Base-by-base conservation (phyloP, 2,113 vertebrate genomes). In the Cromileptes altivelis region DNA sequence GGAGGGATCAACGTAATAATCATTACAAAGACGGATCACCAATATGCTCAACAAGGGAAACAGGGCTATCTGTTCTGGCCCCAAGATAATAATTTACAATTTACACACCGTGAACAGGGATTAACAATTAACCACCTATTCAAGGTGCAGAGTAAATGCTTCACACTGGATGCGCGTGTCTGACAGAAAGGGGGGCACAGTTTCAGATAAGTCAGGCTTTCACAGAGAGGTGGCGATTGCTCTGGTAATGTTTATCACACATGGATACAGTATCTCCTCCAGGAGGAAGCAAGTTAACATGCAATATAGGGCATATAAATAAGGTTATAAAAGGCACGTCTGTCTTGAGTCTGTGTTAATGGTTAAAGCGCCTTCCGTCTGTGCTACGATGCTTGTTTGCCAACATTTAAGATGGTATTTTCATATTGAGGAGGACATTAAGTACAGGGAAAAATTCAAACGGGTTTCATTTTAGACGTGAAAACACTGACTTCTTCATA, bases 111-210 rank as follows among this genome's bases (percentile, higher is more conserved):
- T 67, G 19, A 88, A 69, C 63, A 70, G 63, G 67, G 84, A 80
- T 92, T 93, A 93, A 93, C 75, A 88, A 89, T 92, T 92, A 91
- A 93, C 88, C 50, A 80, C 40, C 55, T 50, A 21, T 23, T 27
- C 67, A 65, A 25, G 56, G 42, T 74, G 61, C 25, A 47, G 18
- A 64, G 58, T 42, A 42, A 84, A 82, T 74, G 62, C 53, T 75
- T 69, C 19, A 75, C 63, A 50, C 27, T 13, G 47, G 33, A 42
- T 74, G 56, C 11, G 49, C 15, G 45, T 14, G 56, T 76, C 6
- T 55, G 30, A 45, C 13, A 74, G 14, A 27, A 76, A n/a, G 50
- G 56, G 19, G 33, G 19, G 9, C 8, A 61, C 63, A 30, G 18
- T 63, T 65, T 82, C 9, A 69, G 4, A 21, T 23, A 62, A 57